Conservation (phyloP, 2,888 invertebrate genomes). For the Rhyacophila evoluta region DNA sequence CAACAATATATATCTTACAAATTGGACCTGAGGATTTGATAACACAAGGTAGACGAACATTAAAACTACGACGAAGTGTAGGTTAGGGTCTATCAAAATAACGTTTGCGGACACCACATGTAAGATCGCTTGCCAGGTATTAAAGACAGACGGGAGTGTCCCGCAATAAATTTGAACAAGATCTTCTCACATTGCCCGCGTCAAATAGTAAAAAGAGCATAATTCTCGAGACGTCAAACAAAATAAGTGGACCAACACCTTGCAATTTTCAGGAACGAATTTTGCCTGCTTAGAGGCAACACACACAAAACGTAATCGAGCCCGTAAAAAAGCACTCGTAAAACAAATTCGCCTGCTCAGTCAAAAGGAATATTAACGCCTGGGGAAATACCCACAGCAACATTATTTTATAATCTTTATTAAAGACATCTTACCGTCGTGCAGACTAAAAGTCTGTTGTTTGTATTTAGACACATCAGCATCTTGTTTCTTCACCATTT, state of each 20-base stretch:
- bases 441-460: too few species aligned
- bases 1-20: too few species aligned
- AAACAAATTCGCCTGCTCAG: slow-evolving; percentile 7
- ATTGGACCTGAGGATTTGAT: too few species aligned
- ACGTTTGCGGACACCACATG: too few species aligned
- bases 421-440: not conserved
- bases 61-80: too few species aligned
- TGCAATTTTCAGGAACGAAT: not conserved
- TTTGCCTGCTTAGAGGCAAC: not conserved
- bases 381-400: not conserved
- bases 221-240: not conserved
- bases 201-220: slow-evolving; percentile 4
- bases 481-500: too few species aligned
- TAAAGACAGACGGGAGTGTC: not conserved
- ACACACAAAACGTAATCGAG: not conserved
- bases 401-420: not conserved
- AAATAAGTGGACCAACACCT: slow-evolving; percentile 12
- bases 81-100: too few species aligned
- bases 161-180: slow-evolving; percentile 3
- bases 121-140: too few species aligned
- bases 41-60: too few species aligned
- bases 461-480: too few species aligned
- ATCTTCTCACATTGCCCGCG: not conserved
- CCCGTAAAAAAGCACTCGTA: slow-evolving; percentile 3
- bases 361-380: slow-evolving; percentile 8